Base-by-base conservation (phyloP, 2,888 invertebrate species). In the Stenodera caucasica region DNA sequence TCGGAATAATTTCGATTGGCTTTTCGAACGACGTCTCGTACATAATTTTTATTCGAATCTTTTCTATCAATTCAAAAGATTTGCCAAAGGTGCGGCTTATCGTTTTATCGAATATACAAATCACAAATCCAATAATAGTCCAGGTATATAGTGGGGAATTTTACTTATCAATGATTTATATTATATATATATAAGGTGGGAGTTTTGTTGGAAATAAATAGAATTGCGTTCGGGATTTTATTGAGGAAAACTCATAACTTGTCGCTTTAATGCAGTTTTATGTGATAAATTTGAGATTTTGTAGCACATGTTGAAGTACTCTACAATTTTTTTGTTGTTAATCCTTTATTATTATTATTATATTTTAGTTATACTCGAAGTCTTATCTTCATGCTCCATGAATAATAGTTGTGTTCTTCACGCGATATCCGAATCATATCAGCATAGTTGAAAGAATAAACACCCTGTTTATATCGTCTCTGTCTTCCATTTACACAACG, bases 371-470 rank as follows among this genome's bases (percentile, higher is more conserved):
- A 33, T 56, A n/a, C 32, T 49, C 3, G 11, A 8, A 33, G 15
- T 15, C 21, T 30, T 62, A 62, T 62, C 62, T 62, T 55, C 49
- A 62, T 56, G 56, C 52, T 49, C 49, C 58, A 62, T 58, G 58
- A 62, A 58, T 58, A 58, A 57, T 40, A 23, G 45, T 12, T 18
- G n/a, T 23, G 15, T 49, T 62, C 58, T 29, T 35, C 40, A 37
- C 23, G 50, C 59, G 57, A 60, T 55, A 61, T 59, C 53, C 59
- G 58, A 61, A 63, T 58, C 63, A 55, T 61, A 66, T 66, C 66
- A 63, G 63, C 60, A 67, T 68, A 63, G 63, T 57, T 60, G 61
- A 63, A 66, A 65, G 63, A 64, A 66, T 65, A 68, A 68, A 68
- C 66, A 68, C 66, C 67, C 18, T 68, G 68, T 67, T 68, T 68